Evolutionary conservation across 2,888 invertebrate species (phyloP), one percentile per base, ranked within the genome.

Genomic region (Diarsia dahlii): DNA sequence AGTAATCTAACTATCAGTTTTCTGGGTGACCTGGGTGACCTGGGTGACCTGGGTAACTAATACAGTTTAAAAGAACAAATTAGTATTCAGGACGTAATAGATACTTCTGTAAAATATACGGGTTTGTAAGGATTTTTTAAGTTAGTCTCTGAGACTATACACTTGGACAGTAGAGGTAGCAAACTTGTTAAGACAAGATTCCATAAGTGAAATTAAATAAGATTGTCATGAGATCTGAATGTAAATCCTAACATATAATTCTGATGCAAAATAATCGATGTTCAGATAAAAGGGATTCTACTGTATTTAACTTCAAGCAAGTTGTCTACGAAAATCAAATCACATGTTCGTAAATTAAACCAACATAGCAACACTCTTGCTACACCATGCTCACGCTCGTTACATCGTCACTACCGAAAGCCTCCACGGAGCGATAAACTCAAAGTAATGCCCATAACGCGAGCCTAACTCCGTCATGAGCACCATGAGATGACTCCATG

Each of bases 371-470:
- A 50, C 28, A 56, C 4, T 45, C 0, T 50, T 2, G 8, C 12
- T 20, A 3, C 52, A 3, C 52, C 34, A 13, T 6, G 48, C 20
- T 18, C 39, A 54, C 39, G 28, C 13, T 12, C 65, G n/a, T n/a
- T 18, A 28, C 18, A 45, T 34, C 45, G 12, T 58, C 78, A 67
- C 34, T 18, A 23, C 63, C 54, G 23, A 18, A 20, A 76, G 67
- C 63, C 64, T 50, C 48, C 68, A 56, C 10, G 60, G 62, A 28
- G 34, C 74, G n/a, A 58, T 84, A 75, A 78, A 78, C 77, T 80
- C 72, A 80, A 77, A 85, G 80, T 78, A 62, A 58, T 60, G 70
- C 45, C 34, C 83, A 64, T 80, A 78, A 78, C 75, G 46, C 76
- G 80, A 74, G 54, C 34, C 52, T 71, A 28, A 39, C 56, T 71